Evolutionary conservation across 2,888 invertebrate genomes (phyloP), one percentile per base, ranked within the genome.

Genomic region (Apoda limacodes): DNA sequence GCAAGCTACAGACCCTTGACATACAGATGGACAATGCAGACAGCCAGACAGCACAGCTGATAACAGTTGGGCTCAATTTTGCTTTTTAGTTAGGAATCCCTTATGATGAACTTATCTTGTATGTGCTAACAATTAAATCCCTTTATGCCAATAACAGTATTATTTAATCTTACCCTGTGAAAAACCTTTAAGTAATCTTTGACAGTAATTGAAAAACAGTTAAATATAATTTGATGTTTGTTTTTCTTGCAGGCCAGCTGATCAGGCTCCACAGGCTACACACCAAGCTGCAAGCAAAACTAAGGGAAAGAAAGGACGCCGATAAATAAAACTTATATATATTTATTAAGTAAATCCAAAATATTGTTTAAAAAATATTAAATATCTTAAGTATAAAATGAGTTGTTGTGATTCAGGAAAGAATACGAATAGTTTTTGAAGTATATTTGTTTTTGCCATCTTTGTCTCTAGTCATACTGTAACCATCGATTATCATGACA

Each of bases 241-340:
- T 30, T 14, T 40, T 52, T 55, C 34, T 61, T 63, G 19, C 57
- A 82, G 82, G 46, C 78, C 76, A 20, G 67, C 64, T 23, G 81
- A 82, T 33, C 78, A 80, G 45, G 76, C 70, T 37, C 69, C 68
- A 2, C 81, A 80, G 43, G 41, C 61, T 5, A 47, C 64, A 20
- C 48, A 45, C 14, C 76, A 74, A 50, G 50, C 64, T 2, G 60
- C 52, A 35, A 63, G 45, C 40, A 80, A 81, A 43, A 60, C 54
- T 39, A 82, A 82, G 52, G 80, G 78, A 25, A 82, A 82, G 49
- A 82, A 82, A 50, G 78, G 78, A 39, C 60, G 81, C 22, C 63
- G 81, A 61, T 82, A 67, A 65, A 35, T 37, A 31, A 46, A 45
- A 34, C 25, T 22, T 47, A 44, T 26, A 30, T 26, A 32, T 22